A percentile compares a stretch with the other conserved stretches of the same genome.
phyloP scores from a whole-genome alignment of 2,888 invertebrate species.

The Ernsta delagoae region DNA sequence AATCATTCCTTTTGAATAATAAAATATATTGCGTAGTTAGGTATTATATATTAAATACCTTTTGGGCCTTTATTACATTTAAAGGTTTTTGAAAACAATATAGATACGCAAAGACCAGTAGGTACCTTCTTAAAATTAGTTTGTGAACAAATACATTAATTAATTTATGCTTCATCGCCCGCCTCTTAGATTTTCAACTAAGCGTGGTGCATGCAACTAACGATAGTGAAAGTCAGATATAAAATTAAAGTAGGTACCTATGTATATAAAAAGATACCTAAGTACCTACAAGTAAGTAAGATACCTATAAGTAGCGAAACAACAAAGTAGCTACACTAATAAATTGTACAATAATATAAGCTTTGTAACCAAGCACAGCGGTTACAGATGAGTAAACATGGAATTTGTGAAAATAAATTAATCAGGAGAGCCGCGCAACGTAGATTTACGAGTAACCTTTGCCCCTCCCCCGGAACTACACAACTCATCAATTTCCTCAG shows the following conservation, averaged over 20 bases:
- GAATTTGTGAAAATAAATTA: slow-evolving; percentile 72
- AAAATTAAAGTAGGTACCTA: no score
- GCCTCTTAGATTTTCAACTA: no score
- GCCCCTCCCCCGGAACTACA: slow-evolving; percentile 55
- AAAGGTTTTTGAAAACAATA: neutral
- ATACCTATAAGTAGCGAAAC: neutral
- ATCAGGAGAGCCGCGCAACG: slow-evolving; percentile 68
- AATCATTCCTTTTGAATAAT: slow-evolving; percentile 49
- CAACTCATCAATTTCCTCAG: slow-evolving; percentile 79
- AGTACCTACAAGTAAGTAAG: no score
- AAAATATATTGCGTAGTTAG: neutral
- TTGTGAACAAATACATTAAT: no score
- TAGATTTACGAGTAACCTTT: slow-evolving; percentile 71
- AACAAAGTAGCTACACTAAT: slow-evolving; percentile 33
- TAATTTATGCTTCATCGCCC: no score
- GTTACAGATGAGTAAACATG: slow-evolving; percentile 64
- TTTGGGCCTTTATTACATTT: neutral
- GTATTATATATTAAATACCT: neutral
- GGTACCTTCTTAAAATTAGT: no score
- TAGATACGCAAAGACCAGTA: no score
- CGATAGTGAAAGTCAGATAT: no score
- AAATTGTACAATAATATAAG: neutral
- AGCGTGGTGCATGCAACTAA: no score
- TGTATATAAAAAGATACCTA: no score
- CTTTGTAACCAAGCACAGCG: neutral